Evolutionary conservation across 1,140 invertebrate genomes (phyloP).

Genomic region (Charaxes varanes): DNA sequence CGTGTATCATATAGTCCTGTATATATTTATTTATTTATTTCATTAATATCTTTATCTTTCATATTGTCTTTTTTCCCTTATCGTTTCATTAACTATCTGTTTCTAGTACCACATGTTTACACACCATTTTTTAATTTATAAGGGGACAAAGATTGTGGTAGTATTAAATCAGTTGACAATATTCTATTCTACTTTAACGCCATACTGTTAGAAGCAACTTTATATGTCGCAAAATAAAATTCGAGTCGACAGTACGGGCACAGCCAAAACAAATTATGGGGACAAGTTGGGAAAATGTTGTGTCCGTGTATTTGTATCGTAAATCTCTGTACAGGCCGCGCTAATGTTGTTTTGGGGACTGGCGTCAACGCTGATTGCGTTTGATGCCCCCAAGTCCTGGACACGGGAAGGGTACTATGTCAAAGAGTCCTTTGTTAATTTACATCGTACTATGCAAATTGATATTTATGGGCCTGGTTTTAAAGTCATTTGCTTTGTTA

Average conservation of each 20-base stretch:
- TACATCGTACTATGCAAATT: slow-evolving; percentile 1
- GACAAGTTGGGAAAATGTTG: slow-evolving; percentile 30
- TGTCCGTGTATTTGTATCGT: slow-evolving; percentile 34
- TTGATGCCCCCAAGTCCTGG: slow-evolving; percentile 4
- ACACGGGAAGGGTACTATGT: not conserved
- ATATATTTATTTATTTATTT: too few relatives aligned
- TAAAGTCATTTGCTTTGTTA: too few relatives aligned
- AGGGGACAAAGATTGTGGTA: too few relatives aligned
- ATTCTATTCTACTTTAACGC: too few relatives aligned
- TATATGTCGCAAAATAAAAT: slow-evolving; percentile 23
- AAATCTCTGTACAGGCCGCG: slow-evolving; percentile 31
- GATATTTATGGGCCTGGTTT: slow-evolving; percentile 2
- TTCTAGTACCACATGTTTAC: too few relatives aligned
- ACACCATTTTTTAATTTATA: too few relatives aligned
- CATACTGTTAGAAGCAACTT: too few relatives aligned
- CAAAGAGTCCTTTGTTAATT: slow-evolving; percentile 2
- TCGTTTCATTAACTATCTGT: too few relatives aligned
- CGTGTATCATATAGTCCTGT: too few relatives aligned
- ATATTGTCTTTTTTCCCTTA: too few relatives aligned
- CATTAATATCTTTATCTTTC: too few relatives aligned
- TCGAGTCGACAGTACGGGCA: slow-evolving; percentile 26
- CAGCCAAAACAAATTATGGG: slow-evolving; percentile 35
- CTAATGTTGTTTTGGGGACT: slow-evolving; percentile 14
- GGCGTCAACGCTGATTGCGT: slow-evolving; percentile 14
- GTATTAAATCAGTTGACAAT: too few relatives aligned